Conservation (phyloP, 2,797 vertebrate genomes). For the Pseudochromis fuscus region DNA sequence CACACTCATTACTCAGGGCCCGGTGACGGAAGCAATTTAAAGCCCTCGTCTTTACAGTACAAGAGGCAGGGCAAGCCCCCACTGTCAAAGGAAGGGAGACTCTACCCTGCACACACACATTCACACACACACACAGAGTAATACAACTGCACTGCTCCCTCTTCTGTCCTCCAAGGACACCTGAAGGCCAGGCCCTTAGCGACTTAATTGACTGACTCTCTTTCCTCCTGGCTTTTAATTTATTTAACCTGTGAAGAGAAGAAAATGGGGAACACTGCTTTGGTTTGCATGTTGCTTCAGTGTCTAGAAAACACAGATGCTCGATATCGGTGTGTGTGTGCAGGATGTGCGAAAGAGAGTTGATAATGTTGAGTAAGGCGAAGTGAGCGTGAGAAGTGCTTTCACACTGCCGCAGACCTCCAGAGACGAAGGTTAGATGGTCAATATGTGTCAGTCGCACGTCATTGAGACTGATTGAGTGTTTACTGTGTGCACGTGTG, state of each 20-base stretch:
- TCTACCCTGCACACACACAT: constrained; percentile 50
- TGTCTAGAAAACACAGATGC: constrained; percentile 17
- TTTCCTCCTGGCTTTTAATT: constrained; percentile 71
- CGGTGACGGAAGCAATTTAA: constrained; percentile 90
- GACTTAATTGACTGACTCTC: constrained; percentile 77
- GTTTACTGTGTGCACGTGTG: constrained; percentile 13
- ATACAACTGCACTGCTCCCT: constrained; percentile 60
- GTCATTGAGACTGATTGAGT: constrained; percentile 70
- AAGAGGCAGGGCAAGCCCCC: constrained; percentile 87
- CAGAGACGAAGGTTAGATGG: constrained; percentile 73
- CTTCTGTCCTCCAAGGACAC: constrained; percentile 82
- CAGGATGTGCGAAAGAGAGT: constrained; percentile 43
- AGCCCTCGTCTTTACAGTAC: constrained; percentile 87
- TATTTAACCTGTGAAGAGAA: constrained; percentile 66
- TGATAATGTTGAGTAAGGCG: constrained; percentile 64
- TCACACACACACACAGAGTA: constrained; percentile 31
- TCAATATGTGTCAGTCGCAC: constrained; percentile 79
- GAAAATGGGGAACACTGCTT: constrained; percentile 18
- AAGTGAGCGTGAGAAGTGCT: constrained; percentile 31
- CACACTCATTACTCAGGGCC: constrained; percentile 90
- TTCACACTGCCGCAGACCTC: constrained; percentile 56
- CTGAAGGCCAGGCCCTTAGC: constrained; percentile 77
- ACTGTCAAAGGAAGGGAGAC: constrained; percentile 77
- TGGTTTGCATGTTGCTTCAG: constrained; percentile 38
- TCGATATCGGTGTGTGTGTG: not conserved